Evolutionary conservation across 2,797 vertebrate species (phyloP), one percentile per base, ranked within the genome.

Genomic region (Prunella strophiata): DNA sequence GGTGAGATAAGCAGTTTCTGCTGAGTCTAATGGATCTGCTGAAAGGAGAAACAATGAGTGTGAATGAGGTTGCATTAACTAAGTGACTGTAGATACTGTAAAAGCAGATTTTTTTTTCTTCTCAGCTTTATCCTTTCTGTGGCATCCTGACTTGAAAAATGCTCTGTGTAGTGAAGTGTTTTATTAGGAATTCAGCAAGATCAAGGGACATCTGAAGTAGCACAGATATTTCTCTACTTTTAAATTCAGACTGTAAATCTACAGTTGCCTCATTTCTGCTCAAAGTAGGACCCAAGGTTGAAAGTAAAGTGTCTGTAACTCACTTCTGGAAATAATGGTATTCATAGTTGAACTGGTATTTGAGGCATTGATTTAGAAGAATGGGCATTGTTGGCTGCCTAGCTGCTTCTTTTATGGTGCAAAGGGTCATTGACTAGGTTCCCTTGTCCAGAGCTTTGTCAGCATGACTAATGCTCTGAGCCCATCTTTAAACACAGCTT

Each of bases 321-420:
- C 42, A 47, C 42, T 87, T 87, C 30, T 80, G 50, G 54, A 88
- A 89, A 88, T 63, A 71, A 83, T 43, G 34, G 17, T 65, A 54
- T 81, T 88, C 80, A 50, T 20, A 81, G 55, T n/a, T 59, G 65
- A 71, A 45, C 50, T 57, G 50, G 22, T 87, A 42, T 89, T 85
- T 67, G 67, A 84, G 36, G 43, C 63, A 77, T 87, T 93, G n/a
- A 18, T 92, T 66, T 75, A 89, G 59, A 83, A 93, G 76, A 95
- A 92, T 40, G 57, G 63, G 38, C 75, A 57, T 40, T 89, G 68
- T 88, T 92, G 7, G 2, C 61, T 88, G 85, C 57, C 81, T 79
- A 51, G 68, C 61, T 89, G 47, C 50, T 80, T 3, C 68, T 80
- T 90, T 78, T 85, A 38, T 71, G 45, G 23, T 0, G 7, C 23